These are phyloP conservation scores for Cotesia congregata DNA, from an alignment of 2,888 invertebrate species.

Conservation along the genomic window DNA sequence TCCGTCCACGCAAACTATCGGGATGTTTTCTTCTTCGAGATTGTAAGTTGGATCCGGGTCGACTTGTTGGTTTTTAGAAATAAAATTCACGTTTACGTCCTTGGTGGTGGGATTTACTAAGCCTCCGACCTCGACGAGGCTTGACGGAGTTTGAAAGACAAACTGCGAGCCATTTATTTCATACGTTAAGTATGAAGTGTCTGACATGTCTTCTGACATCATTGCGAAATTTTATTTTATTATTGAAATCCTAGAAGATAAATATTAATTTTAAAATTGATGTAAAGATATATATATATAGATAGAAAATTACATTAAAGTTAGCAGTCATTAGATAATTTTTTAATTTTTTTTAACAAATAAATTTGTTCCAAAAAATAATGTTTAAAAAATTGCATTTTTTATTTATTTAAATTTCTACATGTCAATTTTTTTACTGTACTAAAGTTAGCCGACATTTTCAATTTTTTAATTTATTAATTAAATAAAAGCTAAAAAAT, in stretches of 20 bases:
- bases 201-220: slow-evolving; percentile 10
- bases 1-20: slow-evolving; percentile 61
- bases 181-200: slow-evolving; percentile 57
- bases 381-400: too few relatives aligned
- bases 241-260: not conserved
- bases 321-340: too few relatives aligned
- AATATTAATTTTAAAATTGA: not conserved
- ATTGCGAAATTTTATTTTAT: not conserved
- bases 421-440: not conserved
- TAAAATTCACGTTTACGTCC: not conserved
- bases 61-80: not conserved
- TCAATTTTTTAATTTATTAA: too few relatives aligned
- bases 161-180: slow-evolving; percentile 63
- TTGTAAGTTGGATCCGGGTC: not conserved
- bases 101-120: too few relatives aligned
- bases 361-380: too few relatives aligned
- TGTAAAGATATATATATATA: not conserved
- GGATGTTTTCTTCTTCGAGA: slow-evolving; percentile 57
- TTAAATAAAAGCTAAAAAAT: too few relatives aligned
- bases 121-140: slow-evolving; percentile 42
- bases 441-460: too few relatives aligned
- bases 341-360: too few relatives aligned
- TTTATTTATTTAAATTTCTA: not conserved
- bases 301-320: too few relatives aligned
- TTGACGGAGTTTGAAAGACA: slow-evolving; percentile 56